Evolutionary conservation across 1,140 invertebrate species (phyloP).

Genomic region (Ganaspis sp.): DNA sequence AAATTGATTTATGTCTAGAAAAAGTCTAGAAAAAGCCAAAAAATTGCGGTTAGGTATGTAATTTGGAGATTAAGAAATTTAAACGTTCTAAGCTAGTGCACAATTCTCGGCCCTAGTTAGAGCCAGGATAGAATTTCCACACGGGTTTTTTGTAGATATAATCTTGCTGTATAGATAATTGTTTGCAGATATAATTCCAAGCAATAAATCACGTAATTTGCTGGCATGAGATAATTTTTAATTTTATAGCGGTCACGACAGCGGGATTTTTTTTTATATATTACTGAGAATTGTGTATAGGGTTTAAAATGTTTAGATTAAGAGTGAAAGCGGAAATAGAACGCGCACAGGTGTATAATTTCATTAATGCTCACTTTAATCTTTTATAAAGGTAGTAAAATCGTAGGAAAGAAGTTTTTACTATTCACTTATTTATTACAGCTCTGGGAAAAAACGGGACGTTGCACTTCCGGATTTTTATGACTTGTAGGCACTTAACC

Average conservation of each 20-base stretch:
- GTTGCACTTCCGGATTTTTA: slow-evolving; percentile 56
- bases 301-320: background rate
- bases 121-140: too few relatives aligned
- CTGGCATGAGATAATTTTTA: background rate
- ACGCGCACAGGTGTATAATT: background rate
- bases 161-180: too few relatives aligned
- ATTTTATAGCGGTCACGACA: background rate
- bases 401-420: slow-evolving; percentile 8
- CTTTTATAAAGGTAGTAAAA: background rate
- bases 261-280: background rate
- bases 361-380: slow-evolving; percentile 17
- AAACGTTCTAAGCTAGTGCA: too few relatives aligned
- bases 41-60: too few relatives aligned
- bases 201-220: background rate
- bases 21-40: too few relatives aligned
- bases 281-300: background rate
- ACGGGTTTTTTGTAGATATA: too few relatives aligned
- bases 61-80: too few relatives aligned
- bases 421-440: slow-evolving; percentile 20
- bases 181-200: background rate
- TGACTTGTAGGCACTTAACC: slow-evolving; percentile 63
- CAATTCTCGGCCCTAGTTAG: too few relatives aligned
- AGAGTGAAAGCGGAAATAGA: slow-evolving; percentile 17
- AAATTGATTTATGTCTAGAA: too few relatives aligned
- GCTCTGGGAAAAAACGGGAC: slow-evolving; percentile 39